These are phyloP conservation scores for Drosophila borborema DNA, from an alignment of 2,888 invertebrate species.

Conservation along the genomic window DNA sequence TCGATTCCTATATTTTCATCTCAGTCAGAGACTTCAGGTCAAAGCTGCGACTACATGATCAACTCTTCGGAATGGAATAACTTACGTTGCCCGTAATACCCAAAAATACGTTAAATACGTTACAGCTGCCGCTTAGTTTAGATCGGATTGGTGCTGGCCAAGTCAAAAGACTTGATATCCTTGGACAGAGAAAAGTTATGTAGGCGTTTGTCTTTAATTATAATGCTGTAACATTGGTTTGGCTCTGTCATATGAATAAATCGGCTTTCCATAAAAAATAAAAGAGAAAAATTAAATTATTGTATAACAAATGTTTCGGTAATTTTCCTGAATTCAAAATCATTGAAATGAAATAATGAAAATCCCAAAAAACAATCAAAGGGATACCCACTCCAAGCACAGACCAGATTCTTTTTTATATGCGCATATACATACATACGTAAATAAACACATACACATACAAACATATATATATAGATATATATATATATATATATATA, in stretches of 20 bases:
- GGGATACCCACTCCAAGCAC: conserved; percentile 56
- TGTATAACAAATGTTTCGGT: conserved; percentile 82
- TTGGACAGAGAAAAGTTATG: not conserved
- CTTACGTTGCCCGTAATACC: no score
- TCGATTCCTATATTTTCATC: no score
- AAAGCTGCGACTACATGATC: no score
- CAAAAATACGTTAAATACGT: no score
- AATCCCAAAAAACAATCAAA: conserved; percentile 83
- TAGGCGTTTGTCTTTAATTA: not conserved
- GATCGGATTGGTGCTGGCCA: no score
- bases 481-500: not conserved
- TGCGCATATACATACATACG: not conserved
- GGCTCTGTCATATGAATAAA: conserved; percentile 6
- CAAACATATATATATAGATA: not conserved
- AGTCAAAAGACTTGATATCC: not conserved
- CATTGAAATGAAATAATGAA: conserved; percentile 84
- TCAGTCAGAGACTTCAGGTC: no score
- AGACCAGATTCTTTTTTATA: conserved; percentile 24
- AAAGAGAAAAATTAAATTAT: conserved; percentile 68
- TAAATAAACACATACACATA: not conserved
- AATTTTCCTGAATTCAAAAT: conserved; percentile 83
- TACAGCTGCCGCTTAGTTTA: no score
- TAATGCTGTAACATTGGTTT: not conserved
- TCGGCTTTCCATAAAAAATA: not conserved
- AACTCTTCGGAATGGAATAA: no score